These are phyloP conservation scores for Amblyopsis rosae DNA, from an alignment of 2,113 vertebrate genomes.

Conservation along the genomic window DNA sequence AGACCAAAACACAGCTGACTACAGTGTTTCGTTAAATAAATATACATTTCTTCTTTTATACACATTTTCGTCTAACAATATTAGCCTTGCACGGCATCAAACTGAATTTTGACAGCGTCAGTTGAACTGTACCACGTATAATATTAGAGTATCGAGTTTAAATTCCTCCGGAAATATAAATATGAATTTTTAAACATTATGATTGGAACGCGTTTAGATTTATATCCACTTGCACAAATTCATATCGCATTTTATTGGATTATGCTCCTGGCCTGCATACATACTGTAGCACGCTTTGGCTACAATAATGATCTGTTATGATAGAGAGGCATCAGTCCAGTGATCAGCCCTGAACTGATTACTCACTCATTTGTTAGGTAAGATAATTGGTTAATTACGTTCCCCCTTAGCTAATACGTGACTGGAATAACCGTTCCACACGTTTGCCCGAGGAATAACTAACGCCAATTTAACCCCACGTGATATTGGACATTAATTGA, in stretches of 20 bases:
- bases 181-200: constrained; percentile 11
- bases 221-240: constrained; percentile 19
- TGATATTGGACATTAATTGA: constrained; percentile 72
- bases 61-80: neutral
- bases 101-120: neutral
- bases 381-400: constrained; percentile 70
- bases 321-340: constrained; percentile 46
- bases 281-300: constrained; percentile 7
- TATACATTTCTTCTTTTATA: neutral
- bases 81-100: neutral
- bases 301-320: constrained; percentile 38
- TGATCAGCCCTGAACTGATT: constrained; percentile 60
- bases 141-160: neutral
- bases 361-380: constrained; percentile 61
- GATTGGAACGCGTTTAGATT: constrained; percentile 4
- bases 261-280: constrained; percentile 19
- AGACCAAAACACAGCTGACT: neutral
- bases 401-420: constrained; percentile 52
- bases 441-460: constrained; percentile 63
- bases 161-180: constrained; percentile 18
- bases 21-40: neutral
- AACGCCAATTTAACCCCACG: constrained; percentile 69
- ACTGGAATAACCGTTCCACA: constrained; percentile 43
- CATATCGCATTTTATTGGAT: constrained; percentile 30
- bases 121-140: constrained; percentile 6